Base-by-base conservation (phyloP, 2,888 invertebrate genomes). In the Platycheirus albimanus region DNA sequence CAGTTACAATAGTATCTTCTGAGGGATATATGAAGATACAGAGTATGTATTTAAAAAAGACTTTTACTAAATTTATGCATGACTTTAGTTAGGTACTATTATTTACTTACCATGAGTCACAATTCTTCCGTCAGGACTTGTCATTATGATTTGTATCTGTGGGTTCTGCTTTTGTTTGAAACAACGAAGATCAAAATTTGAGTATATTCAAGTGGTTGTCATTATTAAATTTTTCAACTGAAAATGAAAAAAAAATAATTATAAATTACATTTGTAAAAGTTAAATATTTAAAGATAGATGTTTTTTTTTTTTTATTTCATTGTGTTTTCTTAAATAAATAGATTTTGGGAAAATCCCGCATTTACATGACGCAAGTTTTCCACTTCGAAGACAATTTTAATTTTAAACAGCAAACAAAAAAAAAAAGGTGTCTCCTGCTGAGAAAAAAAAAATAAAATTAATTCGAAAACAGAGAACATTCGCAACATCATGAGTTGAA, bases 51-150 rank as follows among this genome's bases (percentile, higher is more conserved):
- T n/a, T n/a, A n/a, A n/a, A n/a, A n/a, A n/a, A n/a, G n/a, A n/a
- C n/a, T n/a, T n/a, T n/a, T n/a, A n/a, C n/a, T n/a, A n/a, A n/a
- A n/a, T n/a, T n/a, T n/a, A n/a, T n/a, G n/a, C n/a, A n/a, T n/a
- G n/a, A n/a, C n/a, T n/a, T n/a, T n/a, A n/a, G n/a, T n/a, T n/a
- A n/a, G n/a, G n/a, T n/a, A n/a, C n/a, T n/a, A n/a, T n/a, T n/a
- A n/a, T n/a, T n/a, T 36, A 78, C 83, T 64, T 83, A 83, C 83
- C 83, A 58, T 83, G 83, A 36, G 72, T 78, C 20, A 83, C 83
- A 38, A 83, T 78, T 78, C 83, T 83, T 83, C 83, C 83, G 78
- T 83, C 83, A 45, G 83, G 83, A 78, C 83, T 83, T 56, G 77
- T 83, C 83, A 83, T 83, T 63, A 67, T 78, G 77, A 30, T 63